Evolutionary conservation across 2,113 vertebrate genomes (phyloP).

Genomic region (Maccullochella peelii): DNA sequence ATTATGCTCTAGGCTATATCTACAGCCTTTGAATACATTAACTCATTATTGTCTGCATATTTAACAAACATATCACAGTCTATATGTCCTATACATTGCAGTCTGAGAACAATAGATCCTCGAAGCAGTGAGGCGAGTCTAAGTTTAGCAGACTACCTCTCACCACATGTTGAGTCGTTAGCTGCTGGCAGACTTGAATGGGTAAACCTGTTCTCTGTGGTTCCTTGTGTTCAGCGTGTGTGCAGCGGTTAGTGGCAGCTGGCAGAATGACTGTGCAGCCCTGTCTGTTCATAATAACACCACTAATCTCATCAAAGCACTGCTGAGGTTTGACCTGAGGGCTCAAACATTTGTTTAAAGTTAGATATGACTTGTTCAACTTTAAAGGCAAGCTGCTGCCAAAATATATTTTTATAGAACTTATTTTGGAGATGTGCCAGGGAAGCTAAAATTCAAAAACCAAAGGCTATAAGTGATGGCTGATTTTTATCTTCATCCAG

Average conservation of each 20-base stretch:
- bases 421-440: not conserved
- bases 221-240: not conserved
- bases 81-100: not conserved
- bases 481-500: slow-evolving; percentile 7
- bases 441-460: not conserved
- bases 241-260: slow-evolving; percentile 28
- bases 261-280: slow-evolving; percentile 27
- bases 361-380: not conserved
- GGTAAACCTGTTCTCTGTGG: slow-evolving; percentile 58
- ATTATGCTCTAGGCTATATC: not conserved
- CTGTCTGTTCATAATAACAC: slow-evolving; percentile 16
- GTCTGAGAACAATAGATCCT: not conserved
- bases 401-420: not conserved
- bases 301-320: slow-evolving; percentile 33
- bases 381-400: not conserved
- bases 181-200: slow-evolving; percentile 27
- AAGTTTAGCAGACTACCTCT: slow-evolving; percentile 11
- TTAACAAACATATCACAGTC: not conserved
- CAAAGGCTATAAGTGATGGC: not conserved
- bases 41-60: not conserved
- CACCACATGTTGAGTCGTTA: slow-evolving; percentile 42
- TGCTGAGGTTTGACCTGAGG: slow-evolving; percentile 32
- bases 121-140: not conserved
- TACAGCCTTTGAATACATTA: not conserved
- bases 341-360: slow-evolving; percentile 1